phyloP scores from a whole-genome alignment of 2,797 vertebrate genomes.

The Muscicapa comitata region DNA sequence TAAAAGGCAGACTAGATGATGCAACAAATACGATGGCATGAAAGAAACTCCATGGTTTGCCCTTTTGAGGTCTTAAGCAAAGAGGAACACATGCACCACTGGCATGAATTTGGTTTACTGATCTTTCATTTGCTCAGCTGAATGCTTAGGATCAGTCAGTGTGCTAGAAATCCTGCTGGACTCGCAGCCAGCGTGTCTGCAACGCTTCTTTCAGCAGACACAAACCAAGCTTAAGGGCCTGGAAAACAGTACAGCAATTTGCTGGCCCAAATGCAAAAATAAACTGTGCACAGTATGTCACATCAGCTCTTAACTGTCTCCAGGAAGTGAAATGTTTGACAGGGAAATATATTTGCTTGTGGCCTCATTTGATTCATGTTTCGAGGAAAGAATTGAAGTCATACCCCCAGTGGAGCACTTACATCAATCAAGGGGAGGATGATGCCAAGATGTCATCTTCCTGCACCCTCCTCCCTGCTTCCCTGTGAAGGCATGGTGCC shows the following conservation, averaged over 20 bases:
- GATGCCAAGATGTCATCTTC: neutral
- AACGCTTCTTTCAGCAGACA: conserved; percentile 25
- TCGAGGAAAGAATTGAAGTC: conserved; percentile 49
- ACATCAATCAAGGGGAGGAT: neutral
- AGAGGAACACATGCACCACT: neutral
- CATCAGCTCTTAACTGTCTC: conserved; percentile 42
- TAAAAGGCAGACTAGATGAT: neutral
- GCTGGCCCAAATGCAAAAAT: conserved; percentile 21
- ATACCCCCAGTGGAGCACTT: neutral
- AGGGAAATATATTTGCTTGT: conserved; percentile 43
- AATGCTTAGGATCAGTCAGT: neutral
- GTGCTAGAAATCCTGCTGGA: neutral
- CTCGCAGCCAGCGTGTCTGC: neutral
- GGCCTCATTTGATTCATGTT: conserved; percentile 46
- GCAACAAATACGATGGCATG: neutral
- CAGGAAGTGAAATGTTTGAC: conserved; percentile 59
- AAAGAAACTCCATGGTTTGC: neutral
- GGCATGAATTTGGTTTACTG: neutral
- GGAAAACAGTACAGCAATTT: neutral
- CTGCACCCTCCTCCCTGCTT: neutral
- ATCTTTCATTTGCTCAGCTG: neutral
- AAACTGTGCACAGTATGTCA: neutral
- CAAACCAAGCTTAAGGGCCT: conserved; percentile 14
- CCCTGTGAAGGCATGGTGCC: neutral
- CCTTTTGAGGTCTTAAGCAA: neutral